phyloP scores from a whole-genome alignment of 1,140 invertebrate species.

The Drosophila parvula region DNA sequence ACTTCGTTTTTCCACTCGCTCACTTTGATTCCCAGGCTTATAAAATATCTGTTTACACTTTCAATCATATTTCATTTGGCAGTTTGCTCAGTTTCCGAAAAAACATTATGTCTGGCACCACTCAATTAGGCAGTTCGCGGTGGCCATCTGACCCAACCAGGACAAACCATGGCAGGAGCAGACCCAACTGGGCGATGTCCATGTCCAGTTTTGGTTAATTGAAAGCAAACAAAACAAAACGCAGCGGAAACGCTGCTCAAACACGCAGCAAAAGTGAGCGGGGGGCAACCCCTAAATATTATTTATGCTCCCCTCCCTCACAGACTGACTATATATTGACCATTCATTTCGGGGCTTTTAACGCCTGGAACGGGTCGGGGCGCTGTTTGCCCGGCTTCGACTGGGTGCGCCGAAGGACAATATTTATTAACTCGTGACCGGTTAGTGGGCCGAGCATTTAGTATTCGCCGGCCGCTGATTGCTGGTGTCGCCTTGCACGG shows the following conservation, averaged over 20 bases:
- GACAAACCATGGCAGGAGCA: background rate
- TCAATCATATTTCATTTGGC: constrained; percentile 52
- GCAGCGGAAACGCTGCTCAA: constrained; percentile 70
- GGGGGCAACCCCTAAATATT: constrained; percentile 71
- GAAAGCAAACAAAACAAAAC: constrained; percentile 77
- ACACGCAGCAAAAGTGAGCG: constrained; percentile 39
- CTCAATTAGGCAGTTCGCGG: constrained; percentile 61
- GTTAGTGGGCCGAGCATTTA: constrained; percentile 63
- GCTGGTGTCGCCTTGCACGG: constrained; percentile 78
- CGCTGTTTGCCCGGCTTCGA: constrained; percentile 19
- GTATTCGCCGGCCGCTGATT: constrained; percentile 71
- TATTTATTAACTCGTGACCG: constrained; percentile 70
- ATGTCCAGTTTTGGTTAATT: constrained; percentile 79
- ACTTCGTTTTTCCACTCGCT: constrained; percentile 8
- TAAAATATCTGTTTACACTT: constrained; percentile 45
- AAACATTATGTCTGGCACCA: constrained; percentile 62
- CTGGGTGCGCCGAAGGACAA: constrained; percentile 70
- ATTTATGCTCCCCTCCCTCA: constrained; percentile 55
- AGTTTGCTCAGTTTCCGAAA: constrained; percentile 40
- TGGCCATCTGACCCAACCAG: constrained; percentile 6
- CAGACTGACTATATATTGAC: constrained; percentile 61
- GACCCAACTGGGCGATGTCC: constrained; percentile 17
- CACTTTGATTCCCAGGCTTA: constrained; percentile 24
- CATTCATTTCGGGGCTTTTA: constrained; percentile 81
- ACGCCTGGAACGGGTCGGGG: constrained; percentile 35